Evolutionary conservation across 2,888 invertebrate species (phyloP).

Genomic region (Protophormia terraenovae): DNA sequence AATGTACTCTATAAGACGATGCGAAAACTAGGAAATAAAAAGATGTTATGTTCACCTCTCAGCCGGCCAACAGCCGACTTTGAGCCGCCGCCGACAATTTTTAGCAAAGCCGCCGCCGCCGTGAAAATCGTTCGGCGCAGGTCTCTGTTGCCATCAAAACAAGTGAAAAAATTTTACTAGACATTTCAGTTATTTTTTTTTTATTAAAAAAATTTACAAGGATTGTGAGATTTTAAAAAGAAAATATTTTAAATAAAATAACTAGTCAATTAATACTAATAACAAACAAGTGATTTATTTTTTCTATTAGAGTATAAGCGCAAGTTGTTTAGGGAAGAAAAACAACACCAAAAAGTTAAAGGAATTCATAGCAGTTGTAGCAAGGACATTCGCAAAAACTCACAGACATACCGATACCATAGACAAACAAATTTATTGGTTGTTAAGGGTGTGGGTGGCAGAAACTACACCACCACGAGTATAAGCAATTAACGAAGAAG

Average conservation of each 20-base stretch:
- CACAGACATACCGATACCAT: not conserved
- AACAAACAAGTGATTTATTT: conserved; percentile 20
- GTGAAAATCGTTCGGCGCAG: not conserved
- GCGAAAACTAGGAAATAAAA: no score
- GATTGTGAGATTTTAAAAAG: not conserved
- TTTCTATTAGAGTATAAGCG: conserved; percentile 19
- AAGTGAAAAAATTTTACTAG: conserved; percentile 27
- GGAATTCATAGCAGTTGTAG: not conserved
- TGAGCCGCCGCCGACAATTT: no score
- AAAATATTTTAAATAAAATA: not conserved
- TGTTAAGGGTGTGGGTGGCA: conserved; percentile 14
- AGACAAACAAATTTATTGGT: conserved; percentile 30
- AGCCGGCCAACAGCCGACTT: no score
- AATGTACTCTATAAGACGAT: no score
- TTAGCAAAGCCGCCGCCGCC: not conserved
- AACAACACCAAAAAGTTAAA: not conserved
- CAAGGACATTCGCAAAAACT: conserved; percentile 17
- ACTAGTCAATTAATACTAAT: conserved; percentile 41
- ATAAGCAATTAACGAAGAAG: conserved; percentile 1
- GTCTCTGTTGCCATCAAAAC: conserved; percentile 31
- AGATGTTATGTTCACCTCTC: no score
- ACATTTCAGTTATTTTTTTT: conserved; percentile 8
- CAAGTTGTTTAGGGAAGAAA: not conserved
- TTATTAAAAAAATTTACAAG: conserved; percentile 18
- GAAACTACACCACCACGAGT: not conserved